Base-by-base conservation (phyloP, 2,113 vertebrate genomes). In the Copsychus sechellarum region DNA sequence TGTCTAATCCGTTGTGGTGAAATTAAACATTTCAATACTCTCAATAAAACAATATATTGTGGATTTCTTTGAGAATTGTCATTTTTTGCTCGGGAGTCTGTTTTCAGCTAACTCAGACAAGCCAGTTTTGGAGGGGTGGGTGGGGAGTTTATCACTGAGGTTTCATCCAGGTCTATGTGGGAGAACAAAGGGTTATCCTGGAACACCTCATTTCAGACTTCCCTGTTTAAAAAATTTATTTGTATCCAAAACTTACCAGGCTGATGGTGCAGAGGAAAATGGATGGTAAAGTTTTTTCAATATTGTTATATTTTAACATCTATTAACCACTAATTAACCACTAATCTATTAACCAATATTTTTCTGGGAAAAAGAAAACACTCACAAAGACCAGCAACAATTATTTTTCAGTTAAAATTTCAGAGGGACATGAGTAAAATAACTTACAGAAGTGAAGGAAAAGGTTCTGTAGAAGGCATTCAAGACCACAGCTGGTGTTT, bases 111-210 rank as follows among this genome's bases (percentile, higher is more conserved):
- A n/a, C 43, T 14, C 7, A 69, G 50, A 72, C 11, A 28, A 5
- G 3, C 1, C 0, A 13, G 34, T 80, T 74, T 58, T 14, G 16
- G 18, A 51, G 29, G 3, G 4, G 3, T 4, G 71, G 10, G 3
- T 50, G 34, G 1, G 9, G 19, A n/a, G 5, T 53, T 60, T 60
- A n/a, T 15, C 2, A 0, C n/a, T 36, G 14, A 50, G 1, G 3
- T 50, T 90, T 45, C 21, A 33, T 5, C 3, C 38, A 45, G 15
- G 8, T 64, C 14, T 10, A 11, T 2, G 6, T 61, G 11, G 65
- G 24, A 45, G 33, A 86, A 29, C 13, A 77, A 47, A n/a, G 15
- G 5, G 12, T 53, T 79, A 5, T 56, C 9, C 14, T 48, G 24
- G 6, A 81, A 79, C 6, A 7, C 4, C 3, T 50, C 4, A 24